phyloP scores from a whole-genome alignment of 1,140 invertebrate species.

The Drosophila pallidifrons region DNA sequence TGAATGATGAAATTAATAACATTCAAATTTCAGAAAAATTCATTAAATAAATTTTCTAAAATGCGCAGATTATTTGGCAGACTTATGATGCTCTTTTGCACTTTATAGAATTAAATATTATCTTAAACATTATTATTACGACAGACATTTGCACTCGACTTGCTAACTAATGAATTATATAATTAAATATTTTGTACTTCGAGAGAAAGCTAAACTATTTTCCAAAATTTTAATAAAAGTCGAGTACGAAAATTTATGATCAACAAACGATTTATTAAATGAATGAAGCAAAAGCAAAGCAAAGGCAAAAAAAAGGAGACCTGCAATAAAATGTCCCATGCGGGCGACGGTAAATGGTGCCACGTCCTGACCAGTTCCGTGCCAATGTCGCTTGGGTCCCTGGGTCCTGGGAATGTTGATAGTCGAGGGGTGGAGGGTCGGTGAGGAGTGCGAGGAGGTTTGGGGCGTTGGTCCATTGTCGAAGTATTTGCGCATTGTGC shows the following conservation, averaged over 20 bases:
- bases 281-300: conserved; percentile 12
- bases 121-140: too few species aligned
- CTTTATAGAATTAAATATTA: too few species aligned
- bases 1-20: not conserved
- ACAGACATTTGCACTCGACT: not conserved
- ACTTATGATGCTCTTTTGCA: not conserved
- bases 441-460: not conserved
- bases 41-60: not conserved
- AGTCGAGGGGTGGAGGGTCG: not conserved
- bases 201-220: conserved; percentile 15
- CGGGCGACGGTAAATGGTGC: conserved; percentile 33
- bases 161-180: not conserved
- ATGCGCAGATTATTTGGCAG: not conserved
- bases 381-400: conserved; percentile 1
- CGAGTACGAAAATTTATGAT: conserved; percentile 63
- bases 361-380: conserved; percentile 34
- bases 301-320: conserved; percentile 36
- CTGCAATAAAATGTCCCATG: conserved; percentile 65
- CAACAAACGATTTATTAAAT: conserved; percentile 80
- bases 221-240: conserved; percentile 64
- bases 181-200: not conserved
- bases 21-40: not conserved
- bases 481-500: conserved; percentile 81
- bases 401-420: not conserved
- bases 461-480: conserved; percentile 69